Conservation (phyloP, 2,797 vertebrate species). For the Darevskia mixta region DNA sequence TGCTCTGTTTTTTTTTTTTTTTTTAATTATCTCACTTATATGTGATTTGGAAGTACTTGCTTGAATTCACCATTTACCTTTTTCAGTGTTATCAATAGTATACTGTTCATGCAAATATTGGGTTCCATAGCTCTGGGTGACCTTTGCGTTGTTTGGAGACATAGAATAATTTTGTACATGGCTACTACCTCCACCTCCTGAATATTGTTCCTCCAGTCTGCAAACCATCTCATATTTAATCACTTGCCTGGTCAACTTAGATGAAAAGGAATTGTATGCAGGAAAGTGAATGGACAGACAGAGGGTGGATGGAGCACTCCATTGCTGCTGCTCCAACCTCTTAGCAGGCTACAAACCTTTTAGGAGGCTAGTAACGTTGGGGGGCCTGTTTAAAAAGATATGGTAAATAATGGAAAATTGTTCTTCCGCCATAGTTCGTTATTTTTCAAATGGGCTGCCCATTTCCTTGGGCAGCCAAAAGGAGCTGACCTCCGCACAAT, state of each 20-base stretch:
- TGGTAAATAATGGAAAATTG: not conserved
- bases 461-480: not conserved
- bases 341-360: not conserved
- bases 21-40: not conserved
- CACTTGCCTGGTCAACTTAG: not conserved
- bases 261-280: slow-evolving; percentile 8
- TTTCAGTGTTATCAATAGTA: not conserved
- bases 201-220: not conserved
- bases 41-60: not conserved
- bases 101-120: not conserved
- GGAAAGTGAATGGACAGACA: not conserved
- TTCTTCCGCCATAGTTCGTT: not conserved
- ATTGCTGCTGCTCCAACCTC: not conserved
- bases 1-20: not conserved
- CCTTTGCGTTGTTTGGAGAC: not conserved
- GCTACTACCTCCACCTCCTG: not conserved
- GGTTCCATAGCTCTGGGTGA: not conserved
- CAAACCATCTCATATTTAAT: not conserved
- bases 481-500: not conserved
- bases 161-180: not conserved
- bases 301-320: not conserved
- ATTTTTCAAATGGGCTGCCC: not conserved
- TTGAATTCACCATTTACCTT: not conserved
- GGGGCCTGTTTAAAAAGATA: not conserved
- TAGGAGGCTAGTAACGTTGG: not conserved